phyloP scores from a whole-genome alignment of 64 coral and sea anemone genomes.

The Porites australiensis region DNA sequence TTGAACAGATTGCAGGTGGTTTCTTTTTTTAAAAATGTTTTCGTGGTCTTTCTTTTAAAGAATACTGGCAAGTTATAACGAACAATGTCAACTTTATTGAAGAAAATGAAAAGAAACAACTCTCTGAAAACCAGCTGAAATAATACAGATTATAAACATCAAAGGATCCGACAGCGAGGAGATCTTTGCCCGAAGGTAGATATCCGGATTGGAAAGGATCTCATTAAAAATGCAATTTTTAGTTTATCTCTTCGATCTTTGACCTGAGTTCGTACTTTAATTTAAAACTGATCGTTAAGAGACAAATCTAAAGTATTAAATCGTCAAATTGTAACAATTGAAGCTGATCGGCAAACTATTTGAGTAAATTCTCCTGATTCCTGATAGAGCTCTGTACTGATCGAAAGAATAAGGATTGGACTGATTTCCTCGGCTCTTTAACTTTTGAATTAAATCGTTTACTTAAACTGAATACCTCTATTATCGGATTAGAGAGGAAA shows the following conservation, averaged over 20 bases:
- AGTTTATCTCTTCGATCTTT: constrained; percentile 11
- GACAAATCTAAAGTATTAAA: too few species aligned
- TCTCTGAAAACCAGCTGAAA: neutral
- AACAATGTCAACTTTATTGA: neutral
- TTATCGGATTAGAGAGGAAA: too few species aligned
- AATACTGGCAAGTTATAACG: neutral
- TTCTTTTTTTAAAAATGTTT: neutral
- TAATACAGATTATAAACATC: neutral
- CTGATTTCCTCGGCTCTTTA: too few species aligned
- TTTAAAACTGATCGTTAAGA: neutral
- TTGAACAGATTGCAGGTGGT: neutral
- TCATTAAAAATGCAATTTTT: neutral
- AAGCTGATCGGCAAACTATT: too few species aligned
- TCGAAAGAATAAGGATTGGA: too few species aligned
- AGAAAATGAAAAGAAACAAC: neutral
- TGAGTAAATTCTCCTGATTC: too few species aligned
- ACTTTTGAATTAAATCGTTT: too few species aligned
- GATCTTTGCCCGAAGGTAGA: neutral
- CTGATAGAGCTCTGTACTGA: too few species aligned
- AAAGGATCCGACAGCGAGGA: neutral
- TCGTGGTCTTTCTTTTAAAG: neutral
- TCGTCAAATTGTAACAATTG: too few species aligned
- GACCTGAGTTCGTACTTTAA: neutral
- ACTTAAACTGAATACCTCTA: too few species aligned
- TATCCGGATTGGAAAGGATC: neutral